Conservation (phyloP, 2,797 vertebrate species). For the Nyctalus aviator region DNA sequence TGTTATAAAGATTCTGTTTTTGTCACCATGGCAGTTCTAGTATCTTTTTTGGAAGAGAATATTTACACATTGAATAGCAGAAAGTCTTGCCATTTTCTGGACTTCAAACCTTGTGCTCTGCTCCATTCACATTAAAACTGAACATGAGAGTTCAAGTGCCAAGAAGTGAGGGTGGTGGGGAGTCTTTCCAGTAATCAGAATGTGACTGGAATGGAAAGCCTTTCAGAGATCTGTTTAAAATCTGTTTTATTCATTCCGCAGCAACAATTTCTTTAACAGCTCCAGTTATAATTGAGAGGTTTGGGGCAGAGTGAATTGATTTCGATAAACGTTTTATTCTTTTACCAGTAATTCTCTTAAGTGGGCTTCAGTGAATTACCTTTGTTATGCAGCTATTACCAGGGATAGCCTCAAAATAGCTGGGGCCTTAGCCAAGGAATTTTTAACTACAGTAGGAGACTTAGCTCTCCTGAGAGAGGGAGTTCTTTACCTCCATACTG, state of each 20-base stretch:
- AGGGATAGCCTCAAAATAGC: conserved; percentile 62
- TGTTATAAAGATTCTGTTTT: neutral
- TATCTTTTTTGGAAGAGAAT: neutral
- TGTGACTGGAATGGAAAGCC: conserved; percentile 52
- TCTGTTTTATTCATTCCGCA: conserved; percentile 65
- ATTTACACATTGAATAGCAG: neutral
- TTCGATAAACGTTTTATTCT: conserved; percentile 75
- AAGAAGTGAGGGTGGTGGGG: neutral
- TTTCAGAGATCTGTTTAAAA: conserved; percentile 69
- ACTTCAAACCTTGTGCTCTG: neutral
- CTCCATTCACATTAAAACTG: conserved; percentile 1
- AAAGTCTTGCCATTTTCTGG: neutral
- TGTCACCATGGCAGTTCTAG: neutral
- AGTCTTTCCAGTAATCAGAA: conserved; percentile 64
- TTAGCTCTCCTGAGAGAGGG: neutral
- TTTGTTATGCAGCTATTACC: conserved; percentile 67
- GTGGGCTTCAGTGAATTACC: conserved; percentile 70
- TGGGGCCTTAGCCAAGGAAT: conserved; percentile 47
- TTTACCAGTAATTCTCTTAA: conserved; percentile 75
- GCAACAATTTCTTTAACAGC: conserved; percentile 66
- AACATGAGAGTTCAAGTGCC: conserved; percentile 16
- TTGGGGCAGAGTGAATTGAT: conserved; percentile 72
- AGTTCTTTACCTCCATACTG: neutral
- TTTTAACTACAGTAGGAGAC: conserved; percentile 48
- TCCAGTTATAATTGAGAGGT: conserved; percentile 70